Evolutionary conservation across 1,140 invertebrate genomes (phyloP).

Genomic region (Neodiprion virginianus): DNA sequence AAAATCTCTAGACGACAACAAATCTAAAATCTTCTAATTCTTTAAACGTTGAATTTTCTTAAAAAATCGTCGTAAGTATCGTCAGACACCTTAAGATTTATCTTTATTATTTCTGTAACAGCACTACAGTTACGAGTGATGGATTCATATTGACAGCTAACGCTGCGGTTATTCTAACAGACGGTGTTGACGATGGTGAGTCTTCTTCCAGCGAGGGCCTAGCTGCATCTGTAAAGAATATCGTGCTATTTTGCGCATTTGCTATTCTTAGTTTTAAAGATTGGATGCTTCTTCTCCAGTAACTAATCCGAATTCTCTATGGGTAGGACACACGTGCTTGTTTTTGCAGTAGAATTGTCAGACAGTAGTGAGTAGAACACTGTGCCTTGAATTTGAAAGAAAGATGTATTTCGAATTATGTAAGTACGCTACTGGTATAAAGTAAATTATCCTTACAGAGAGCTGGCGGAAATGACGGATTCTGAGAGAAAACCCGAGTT

Average conservation of each 20-base stretch:
- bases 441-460: no score
- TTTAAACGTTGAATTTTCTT: constrained; percentile 14
- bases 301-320: background rate
- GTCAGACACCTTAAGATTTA: background rate
- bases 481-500: no score
- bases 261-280: background rate
- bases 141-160: constrained; percentile 30
- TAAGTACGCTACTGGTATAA: no score
- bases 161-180: constrained; percentile 27
- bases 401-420: background rate
- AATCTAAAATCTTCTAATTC: constrained; percentile 12
- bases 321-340: background rate
- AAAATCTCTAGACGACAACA: background rate
- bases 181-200: background rate
- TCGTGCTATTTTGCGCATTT: background rate
- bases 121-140: background rate
- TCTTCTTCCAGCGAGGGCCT: background rate
- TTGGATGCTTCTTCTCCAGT: background rate
- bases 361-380: background rate
- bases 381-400: background rate
- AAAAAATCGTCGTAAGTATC: constrained; percentile 6
- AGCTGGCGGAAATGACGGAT: no score
- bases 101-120: constrained; percentile 15
- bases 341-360: background rate
- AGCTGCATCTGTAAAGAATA: background rate